These are phyloP conservation scores for Taenaris catops DNA, from an alignment of 2,888 invertebrate species.

Conservation along the genomic window DNA sequence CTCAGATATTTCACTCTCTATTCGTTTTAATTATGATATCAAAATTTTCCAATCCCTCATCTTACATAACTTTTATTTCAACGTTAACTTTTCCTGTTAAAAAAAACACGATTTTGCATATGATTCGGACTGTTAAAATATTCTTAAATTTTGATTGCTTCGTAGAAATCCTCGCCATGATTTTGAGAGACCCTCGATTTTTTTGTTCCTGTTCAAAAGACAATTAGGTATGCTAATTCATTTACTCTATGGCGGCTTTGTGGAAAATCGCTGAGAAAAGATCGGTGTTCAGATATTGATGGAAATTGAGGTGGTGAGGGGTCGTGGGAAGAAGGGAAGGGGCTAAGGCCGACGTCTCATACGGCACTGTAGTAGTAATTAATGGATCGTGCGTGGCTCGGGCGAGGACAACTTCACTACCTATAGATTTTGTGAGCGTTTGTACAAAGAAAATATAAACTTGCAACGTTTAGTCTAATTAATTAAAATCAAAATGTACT, in stretches of 20 bases:
- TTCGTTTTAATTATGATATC: conserved; percentile 56
- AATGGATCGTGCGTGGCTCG: conserved; percentile 48
- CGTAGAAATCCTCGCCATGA: conserved; percentile 52
- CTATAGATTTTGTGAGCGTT: conserved; percentile 30
- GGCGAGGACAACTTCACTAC: conserved; percentile 37
- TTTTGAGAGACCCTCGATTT: conserved; percentile 48
- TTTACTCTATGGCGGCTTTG: conserved; percentile 62
- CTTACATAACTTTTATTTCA: conserved; percentile 47
- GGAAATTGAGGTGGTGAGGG: conserved; percentile 24
- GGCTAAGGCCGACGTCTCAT: conserved; percentile 39
- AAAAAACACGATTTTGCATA: conserved; percentile 53
- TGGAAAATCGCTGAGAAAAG: conserved; percentile 48
- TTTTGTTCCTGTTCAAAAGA: conserved; percentile 60
- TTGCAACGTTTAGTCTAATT: no score
- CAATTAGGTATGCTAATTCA: conserved; percentile 75
- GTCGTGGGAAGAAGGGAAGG: conserved; percentile 21
- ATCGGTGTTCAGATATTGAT: conserved; percentile 46
- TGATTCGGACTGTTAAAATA: conserved; percentile 58
- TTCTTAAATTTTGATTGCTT: conserved; percentile 69
- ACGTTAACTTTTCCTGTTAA: conserved; percentile 41
- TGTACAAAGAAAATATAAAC: no score
- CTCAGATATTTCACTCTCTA: conserved; percentile 35
- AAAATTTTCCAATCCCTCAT: conserved; percentile 40
- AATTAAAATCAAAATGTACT: no score
- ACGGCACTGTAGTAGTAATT: conserved; percentile 41